A percentile compares a stretch with the other conserved stretches of the same genome.
Evolutionary conservation across 2,797 vertebrate genomes (phyloP).

Genomic region (Phaenicophaeus curvirostris): DNA sequence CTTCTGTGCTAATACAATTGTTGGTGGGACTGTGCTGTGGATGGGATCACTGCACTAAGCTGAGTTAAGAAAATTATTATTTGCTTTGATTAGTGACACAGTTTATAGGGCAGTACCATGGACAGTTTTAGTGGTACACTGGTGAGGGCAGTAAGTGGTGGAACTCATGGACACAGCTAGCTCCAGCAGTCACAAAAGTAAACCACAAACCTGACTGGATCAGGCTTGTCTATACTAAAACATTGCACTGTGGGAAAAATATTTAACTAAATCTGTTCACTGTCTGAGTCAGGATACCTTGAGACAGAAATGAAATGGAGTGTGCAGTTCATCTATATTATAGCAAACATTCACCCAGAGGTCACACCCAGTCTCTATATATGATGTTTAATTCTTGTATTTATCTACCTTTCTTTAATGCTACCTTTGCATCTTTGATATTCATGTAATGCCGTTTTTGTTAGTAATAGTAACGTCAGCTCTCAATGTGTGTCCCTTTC

Average conservation of each 20-base stretch:
- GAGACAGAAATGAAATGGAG: not conserved
- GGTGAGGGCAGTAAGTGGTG: not conserved
- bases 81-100: slow-evolving; percentile 7
- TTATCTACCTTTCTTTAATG: not conserved
- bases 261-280: not conserved
- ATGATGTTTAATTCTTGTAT: not conserved
- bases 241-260: not conserved
- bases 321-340: accelerated
- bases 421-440: not conserved
- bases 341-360: not conserved
- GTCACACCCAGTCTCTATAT: not conserved
- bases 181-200: not conserved
- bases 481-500: not conserved
- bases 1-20: not conserved
- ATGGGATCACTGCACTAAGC: not conserved
- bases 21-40: not conserved
- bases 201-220: not conserved
- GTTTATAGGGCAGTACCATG: not conserved
- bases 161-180: not conserved
- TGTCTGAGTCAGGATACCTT: not conserved
- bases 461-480: not conserved
- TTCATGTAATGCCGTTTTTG: not conserved
- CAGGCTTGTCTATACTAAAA: not conserved
- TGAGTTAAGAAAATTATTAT: not conserved
- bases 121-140: not conserved